phyloP scores from a whole-genome alignment of 2,797 vertebrate species.

The Acipenser transmontanus region DNA sequence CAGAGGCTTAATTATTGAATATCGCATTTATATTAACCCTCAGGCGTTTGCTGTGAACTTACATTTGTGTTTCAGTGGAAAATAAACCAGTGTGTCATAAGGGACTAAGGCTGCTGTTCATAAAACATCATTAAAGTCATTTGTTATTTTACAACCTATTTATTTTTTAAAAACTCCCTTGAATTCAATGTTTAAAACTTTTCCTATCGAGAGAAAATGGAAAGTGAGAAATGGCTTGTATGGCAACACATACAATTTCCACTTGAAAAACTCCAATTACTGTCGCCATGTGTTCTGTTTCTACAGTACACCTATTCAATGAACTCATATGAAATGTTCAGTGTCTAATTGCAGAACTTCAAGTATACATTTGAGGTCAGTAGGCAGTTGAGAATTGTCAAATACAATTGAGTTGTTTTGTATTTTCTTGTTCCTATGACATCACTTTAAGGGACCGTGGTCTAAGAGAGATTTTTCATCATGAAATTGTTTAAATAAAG shows the following conservation, averaged over 20 bases:
- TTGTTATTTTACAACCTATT: too few relatives aligned
- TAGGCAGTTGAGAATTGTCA: not conserved
- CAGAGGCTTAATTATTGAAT: conserved; percentile 11
- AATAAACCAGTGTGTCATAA: not conserved
- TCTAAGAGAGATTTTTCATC: not conserved
- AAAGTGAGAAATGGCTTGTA: too few relatives aligned
- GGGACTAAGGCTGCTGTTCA: conserved; percentile 2
- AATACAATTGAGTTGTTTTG: not conserved
- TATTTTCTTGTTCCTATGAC: too few relatives aligned
- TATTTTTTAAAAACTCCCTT: too few relatives aligned
- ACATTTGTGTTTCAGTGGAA: conserved; percentile 8
- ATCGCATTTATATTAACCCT: not conserved
- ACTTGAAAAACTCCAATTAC: too few relatives aligned
- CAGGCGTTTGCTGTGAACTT: not conserved
- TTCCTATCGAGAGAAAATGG: too few relatives aligned
- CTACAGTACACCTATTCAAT: too few relatives aligned
- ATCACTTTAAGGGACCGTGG: not conserved
- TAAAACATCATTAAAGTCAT: not conserved
- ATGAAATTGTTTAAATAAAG: not conserved
- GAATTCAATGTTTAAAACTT: too few relatives aligned
- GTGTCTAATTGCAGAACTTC: not conserved
- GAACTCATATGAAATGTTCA: too few relatives aligned
- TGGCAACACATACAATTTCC: too few relatives aligned
- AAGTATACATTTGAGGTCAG: not conserved
- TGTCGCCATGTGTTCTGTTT: too few relatives aligned